phyloP scores from a whole-genome alignment of 2,113 vertebrate species.

The Propithecus coquereli region DNA sequence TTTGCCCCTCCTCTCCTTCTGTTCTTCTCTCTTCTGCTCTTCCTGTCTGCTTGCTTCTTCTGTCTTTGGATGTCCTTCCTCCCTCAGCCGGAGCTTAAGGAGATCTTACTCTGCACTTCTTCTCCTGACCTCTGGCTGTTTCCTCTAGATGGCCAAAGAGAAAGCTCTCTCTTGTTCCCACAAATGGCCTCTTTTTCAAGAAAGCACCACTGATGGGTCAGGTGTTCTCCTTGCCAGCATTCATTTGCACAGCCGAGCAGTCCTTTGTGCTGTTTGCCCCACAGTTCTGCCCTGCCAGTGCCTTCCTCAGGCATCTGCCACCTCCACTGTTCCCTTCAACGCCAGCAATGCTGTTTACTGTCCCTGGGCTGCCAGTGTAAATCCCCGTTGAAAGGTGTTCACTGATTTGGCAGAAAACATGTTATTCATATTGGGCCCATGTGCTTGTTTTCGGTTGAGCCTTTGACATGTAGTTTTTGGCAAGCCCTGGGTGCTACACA shows the following conservation, averaged over 20 bases:
- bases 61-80: neutral
- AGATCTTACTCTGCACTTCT: neutral
- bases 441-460: constrained; percentile 36
- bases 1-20: neutral
- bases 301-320: neutral
- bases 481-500: neutral
- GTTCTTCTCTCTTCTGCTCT: neutral
- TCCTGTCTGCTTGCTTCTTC: neutral
- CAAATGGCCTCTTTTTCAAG: neutral
- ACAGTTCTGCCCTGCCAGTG: neutral
- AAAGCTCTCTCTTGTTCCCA: neutral
- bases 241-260: neutral
- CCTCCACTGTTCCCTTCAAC: neutral
- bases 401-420: constrained; percentile 50
- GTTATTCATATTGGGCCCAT: neutral
- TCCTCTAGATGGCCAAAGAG: neutral
- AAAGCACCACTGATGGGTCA: neutral
- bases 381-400: constrained; percentile 18
- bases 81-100: neutral
- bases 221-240: neutral
- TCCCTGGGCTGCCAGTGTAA: constrained; percentile 23
- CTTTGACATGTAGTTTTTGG: constrained; percentile 47
- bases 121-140: neutral
- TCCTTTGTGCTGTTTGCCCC: neutral
- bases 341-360: neutral